phyloP scores from a whole-genome alignment of 2,797 vertebrate genomes.

The Sebastes itinus region DNA sequence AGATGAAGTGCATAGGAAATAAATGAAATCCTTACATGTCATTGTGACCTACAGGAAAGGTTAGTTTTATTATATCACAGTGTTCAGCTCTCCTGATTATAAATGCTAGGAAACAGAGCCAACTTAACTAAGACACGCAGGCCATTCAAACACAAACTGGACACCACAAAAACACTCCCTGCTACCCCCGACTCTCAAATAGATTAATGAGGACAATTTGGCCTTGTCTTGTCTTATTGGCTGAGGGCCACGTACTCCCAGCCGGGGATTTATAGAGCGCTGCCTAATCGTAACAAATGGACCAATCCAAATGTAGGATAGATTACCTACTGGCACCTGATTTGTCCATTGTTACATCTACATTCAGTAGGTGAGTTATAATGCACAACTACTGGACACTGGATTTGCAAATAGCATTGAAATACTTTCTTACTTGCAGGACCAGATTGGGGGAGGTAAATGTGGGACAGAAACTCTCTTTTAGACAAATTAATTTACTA shows the following conservation, averaged over 20 bases:
- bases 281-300: constrained; percentile 61
- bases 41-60: constrained; percentile 1
- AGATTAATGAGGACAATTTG: constrained; percentile 73
- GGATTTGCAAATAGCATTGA: neutral
- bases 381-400: neutral
- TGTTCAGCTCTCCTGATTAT: constrained; percentile 15
- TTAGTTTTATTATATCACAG: neutral
- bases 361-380: neutral
- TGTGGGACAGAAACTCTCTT: neutral
- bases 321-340: constrained; percentile 22
- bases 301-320: constrained; percentile 44
- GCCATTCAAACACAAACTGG: constrained; percentile 29
- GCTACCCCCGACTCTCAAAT: constrained; percentile 9
- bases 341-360: constrained; percentile 31
- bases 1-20: too few species aligned
- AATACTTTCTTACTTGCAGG: neutral
- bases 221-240: constrained; percentile 67
- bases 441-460: neutral
- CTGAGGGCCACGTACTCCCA: constrained; percentile 41
- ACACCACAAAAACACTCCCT: constrained; percentile 39
- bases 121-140: constrained; percentile 12
- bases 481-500: neutral
- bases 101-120: constrained; percentile 3
- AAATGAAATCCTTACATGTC: neutral
- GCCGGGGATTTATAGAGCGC: constrained; percentile 61